Evolutionary conservation across 2,888 invertebrate species (phyloP).

Genomic region (Heteromurus nitidus): DNA sequence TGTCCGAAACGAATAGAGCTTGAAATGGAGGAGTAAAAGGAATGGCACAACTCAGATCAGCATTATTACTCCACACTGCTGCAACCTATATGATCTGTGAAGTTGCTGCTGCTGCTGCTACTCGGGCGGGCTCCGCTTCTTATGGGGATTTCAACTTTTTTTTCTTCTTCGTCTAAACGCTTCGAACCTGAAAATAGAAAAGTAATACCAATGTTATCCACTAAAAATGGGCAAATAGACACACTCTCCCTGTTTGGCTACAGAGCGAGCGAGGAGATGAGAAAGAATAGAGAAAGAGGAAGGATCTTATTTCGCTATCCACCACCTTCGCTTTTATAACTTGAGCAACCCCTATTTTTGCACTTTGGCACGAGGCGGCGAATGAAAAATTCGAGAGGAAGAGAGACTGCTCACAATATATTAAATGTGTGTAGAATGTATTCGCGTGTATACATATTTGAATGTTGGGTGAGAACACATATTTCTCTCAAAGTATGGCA

Average conservation of each 20-base stretch:
- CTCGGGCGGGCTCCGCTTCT: no score
- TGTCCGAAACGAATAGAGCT: constrained; percentile 26
- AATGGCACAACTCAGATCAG: no score
- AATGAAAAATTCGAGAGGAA: no score
- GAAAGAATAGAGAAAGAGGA: no score
- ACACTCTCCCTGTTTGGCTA: neutral
- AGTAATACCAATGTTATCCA: constrained; percentile 19
- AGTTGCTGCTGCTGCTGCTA: no score
- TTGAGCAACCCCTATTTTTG: no score
- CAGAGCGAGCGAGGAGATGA: no score
- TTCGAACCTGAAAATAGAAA: constrained; percentile 27
- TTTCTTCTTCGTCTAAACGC: neutral
- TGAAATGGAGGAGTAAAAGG: neutral
- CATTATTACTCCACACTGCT: no score
- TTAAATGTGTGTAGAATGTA: constrained; percentile 9
- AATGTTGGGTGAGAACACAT: constrained; percentile 32
- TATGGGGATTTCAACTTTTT: no score
- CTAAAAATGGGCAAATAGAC: constrained; percentile 1
- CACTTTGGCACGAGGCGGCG: constrained; percentile 7
- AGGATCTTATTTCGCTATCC: no score
- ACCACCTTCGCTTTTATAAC: no score
- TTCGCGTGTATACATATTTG: constrained; percentile 34
- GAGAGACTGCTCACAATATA: neutral
- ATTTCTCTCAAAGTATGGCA: constrained; percentile 57
- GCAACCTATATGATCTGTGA: no score